Conservation (phyloP, 2,797 vertebrate genomes). For the Lacerta bilineata region DNA sequence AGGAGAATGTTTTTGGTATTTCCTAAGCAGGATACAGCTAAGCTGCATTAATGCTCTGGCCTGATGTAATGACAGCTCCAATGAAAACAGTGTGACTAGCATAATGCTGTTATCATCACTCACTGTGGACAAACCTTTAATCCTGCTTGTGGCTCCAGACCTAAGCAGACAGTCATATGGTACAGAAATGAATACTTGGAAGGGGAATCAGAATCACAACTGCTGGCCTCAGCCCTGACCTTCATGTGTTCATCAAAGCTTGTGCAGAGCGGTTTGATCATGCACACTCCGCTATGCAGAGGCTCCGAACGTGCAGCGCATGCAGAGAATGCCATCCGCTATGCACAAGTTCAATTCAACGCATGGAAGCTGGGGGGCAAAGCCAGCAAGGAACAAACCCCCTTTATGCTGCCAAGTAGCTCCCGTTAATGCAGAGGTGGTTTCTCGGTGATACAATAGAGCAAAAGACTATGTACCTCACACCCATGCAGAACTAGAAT, state of each 20-base stretch:
- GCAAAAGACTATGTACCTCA: background rate
- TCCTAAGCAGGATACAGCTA: conserved; percentile 18
- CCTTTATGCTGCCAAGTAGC: background rate
- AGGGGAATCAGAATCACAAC: background rate
- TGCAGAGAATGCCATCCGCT: background rate
- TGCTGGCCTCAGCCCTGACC: background rate
- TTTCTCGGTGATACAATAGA: background rate
- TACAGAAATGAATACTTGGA: background rate
- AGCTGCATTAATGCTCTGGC: conserved; percentile 28
- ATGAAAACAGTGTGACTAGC: conserved; percentile 22
- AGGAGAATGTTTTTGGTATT: conserved; percentile 3
- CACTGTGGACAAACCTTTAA: conserved; percentile 12
- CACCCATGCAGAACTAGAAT: background rate
- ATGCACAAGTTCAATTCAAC: background rate
- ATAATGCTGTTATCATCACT: conserved; percentile 25
- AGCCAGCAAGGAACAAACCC: no score
- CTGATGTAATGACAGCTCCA: conserved; percentile 20
- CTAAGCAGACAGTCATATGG: background rate
- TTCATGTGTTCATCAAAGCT: background rate
- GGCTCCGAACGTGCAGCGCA: background rate
- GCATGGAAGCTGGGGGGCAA: background rate
- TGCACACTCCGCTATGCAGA: no score
- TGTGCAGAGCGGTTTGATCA: background rate
- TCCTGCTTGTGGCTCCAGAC: background rate
- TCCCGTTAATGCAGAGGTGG: background rate